These are phyloP conservation scores for Drosophila biarmipes DNA, from an alignment of 1,140 invertebrate genomes.

Conservation along the genomic window DNA sequence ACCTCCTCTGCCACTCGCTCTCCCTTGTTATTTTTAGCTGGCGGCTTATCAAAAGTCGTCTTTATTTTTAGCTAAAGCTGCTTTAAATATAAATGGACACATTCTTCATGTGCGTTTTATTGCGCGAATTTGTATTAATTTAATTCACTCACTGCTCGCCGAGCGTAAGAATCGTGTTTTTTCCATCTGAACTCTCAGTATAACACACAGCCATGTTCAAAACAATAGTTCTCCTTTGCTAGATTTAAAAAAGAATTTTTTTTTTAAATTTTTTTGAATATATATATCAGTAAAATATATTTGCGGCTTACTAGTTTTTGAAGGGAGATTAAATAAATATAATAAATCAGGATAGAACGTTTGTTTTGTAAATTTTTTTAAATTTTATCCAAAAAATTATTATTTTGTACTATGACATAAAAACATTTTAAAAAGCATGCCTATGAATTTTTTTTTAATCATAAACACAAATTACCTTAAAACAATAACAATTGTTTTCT, in stretches of 20 bases:
- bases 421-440: too few species aligned
- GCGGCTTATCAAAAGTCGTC: conserved; percentile 66
- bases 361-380: too few species aligned
- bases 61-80: conserved; percentile 67
- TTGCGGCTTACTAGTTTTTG: too few species aligned
- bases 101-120: conserved; percentile 49
- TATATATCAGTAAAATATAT: too few species aligned
- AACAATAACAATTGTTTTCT: too few species aligned
- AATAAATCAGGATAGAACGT: too few species aligned
- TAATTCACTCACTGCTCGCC: conserved; percentile 63
- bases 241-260: not conserved
- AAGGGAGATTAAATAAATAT: too few species aligned
- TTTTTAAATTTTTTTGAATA: too few species aligned
- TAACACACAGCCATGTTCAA: not conserved
- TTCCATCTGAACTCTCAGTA: conserved; percentile 12
- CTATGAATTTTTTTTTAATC: too few species aligned
- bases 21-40: conserved; percentile 46
- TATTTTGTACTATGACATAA: too few species aligned
- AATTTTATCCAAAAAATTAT: too few species aligned
- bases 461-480: too few species aligned
- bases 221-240: not conserved
- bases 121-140: conserved; percentile 74
- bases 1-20: conserved; percentile 39
- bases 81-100: conserved; percentile 60
- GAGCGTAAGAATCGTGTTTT: conserved; percentile 36